Evolutionary conservation across 2,113 vertebrate genomes (phyloP), one percentile per base, ranked within the genome.

Genomic region (Psephotus haematonotus): DNA sequence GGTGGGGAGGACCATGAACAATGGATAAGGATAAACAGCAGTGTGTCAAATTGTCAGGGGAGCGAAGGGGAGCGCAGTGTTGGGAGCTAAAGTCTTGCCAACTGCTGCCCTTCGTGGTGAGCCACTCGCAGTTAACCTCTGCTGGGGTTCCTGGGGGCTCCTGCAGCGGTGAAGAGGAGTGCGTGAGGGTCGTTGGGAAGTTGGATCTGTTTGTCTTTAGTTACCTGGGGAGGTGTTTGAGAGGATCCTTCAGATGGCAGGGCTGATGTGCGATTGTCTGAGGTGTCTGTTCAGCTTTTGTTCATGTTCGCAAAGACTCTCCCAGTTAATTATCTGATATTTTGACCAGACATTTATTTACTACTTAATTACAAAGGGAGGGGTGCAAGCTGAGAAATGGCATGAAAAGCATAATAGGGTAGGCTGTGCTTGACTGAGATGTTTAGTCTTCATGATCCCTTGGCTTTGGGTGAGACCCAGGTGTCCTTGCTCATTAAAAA

Each of bases 1-100:
- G 95, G 95, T 97, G 96, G 95, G 95, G 95, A 94, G 80, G 88
- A 88, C 90, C 93, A 93, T 78, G 93, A 97, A 96, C 95, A 97
- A 95, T 96, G 92, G 96, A 81, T 92, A 90, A 79, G 83, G 77
- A 93, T 91, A 96, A 96, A 96, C 91, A 96, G 88, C 92, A 94
- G 86, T 69, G 72, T 96, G 83, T 86, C 69, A 13, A 87, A 96
- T 89, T 92, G 83, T 82, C 94, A 95, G 86, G 89, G 93, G 89
- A 91, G 86, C 2, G 80, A 96, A 93, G 92, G 91, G 53, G 86
- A 89, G 81, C 1, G 0, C 77, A 91, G 90, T 82, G 55, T 41
- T 59, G 80, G 74, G 44, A 96, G 77, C 62, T 53, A 0, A 31
- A 78, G 49, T 11, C 1, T 4, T 85, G 74, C 65, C 83, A 89